These are phyloP conservation scores for Therioaphis trifolii DNA, from an alignment of 2,888 invertebrate species.

Conservation along the genomic window DNA sequence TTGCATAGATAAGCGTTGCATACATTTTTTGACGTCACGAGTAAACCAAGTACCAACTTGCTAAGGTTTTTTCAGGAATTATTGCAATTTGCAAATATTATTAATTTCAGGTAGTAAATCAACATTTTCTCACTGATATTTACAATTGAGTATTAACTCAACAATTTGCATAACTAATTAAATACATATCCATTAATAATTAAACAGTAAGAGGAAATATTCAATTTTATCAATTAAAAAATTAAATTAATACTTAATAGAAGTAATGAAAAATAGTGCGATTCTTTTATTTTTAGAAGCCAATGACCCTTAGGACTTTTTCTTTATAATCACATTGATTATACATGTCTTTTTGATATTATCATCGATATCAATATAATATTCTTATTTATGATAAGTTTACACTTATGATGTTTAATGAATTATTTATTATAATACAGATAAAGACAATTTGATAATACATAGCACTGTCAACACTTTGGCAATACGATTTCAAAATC, in stretches of 20 bases:
- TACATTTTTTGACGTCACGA: conserved; percentile 33
- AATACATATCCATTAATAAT: no score
- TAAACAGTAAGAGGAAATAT: no score
- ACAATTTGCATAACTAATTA: no score
- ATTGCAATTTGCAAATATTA: background rate
- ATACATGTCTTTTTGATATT: background rate
- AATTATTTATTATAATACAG: no score
- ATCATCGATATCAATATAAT: background rate
- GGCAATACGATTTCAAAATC: no score
- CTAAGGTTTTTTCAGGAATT: background rate
- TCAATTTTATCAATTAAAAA: no score
- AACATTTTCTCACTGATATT: background rate
- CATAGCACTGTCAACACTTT: no score
- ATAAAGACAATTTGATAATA: no score
- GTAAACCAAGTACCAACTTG: background rate
- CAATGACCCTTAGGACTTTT: conserved; percentile 1
- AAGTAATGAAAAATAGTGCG: background rate
- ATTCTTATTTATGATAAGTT: background rate
- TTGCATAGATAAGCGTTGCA: background rate
- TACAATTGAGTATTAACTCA: no score
- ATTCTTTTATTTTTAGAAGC: background rate
- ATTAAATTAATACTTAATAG: no score
- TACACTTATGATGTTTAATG: no score
- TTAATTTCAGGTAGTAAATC: background rate
- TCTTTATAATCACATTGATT: conserved; percentile 7